Base-by-base conservation (phyloP, 1,140 invertebrate species). In the Ooceraea biroi region DNA sequence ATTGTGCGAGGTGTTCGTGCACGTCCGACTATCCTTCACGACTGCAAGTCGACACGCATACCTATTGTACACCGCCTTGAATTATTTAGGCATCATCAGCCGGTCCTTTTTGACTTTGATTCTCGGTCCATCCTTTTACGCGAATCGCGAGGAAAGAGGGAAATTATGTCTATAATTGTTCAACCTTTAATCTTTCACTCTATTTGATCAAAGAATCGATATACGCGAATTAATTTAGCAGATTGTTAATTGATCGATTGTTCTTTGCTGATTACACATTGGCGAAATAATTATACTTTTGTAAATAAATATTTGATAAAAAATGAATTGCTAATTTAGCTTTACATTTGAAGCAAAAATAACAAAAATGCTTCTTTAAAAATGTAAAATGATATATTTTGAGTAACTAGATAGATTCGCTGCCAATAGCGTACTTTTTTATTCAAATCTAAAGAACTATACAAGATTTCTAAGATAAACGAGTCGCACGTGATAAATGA, bases 1-100 rank as follows among this genome's bases (percentile, higher is more conserved):
- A 91, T 91, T 89, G 89, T 87, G 73, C 86, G 80, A 90, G 77
- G 72, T 87, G 85, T 90, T 90, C 85, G 83, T 85, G 86, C 82
- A 78, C 84, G 85, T 61, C 72, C 69, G 82, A 73, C 50, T 83
- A 82, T 73, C 71, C 77, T 88, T 85, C 83, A 36, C 65, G 27
- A 50, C 55, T 85, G 78, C 86, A 83, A 78, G 57, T 83, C 36
- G 74, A 63, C 74, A 84, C 55, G 82, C 85, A 88, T 86, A 88
- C 85, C 65, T 89, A 89, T 84, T 82, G 69, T 69, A 89, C 41
- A 30, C 30, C 41, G 76, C 58, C n/a, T 89, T 83, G 82, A 89
- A 89, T 89, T 87, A 86, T 89, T 89, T 89, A 89, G 87, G 14
- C 80, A 55, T 25, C 44, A 36, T 22, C 48, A 19, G 27, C 63